phyloP scores from a whole-genome alignment of 2,888 invertebrate species.

The Pollenia griseotomentosa region DNA sequence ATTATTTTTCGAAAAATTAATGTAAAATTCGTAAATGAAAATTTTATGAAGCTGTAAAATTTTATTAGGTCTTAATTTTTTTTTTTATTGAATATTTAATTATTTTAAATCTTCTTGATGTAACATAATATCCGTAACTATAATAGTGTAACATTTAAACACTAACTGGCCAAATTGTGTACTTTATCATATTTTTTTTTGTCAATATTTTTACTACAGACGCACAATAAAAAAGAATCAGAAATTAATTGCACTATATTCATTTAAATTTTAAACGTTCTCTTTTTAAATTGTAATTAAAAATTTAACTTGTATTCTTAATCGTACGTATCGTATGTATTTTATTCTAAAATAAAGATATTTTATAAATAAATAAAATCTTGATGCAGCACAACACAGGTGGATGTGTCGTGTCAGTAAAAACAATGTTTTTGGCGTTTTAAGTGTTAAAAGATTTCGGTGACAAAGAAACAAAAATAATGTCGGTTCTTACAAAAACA shows the following conservation, averaged over 20 bases:
- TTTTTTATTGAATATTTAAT: neutral
- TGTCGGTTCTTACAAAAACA: no score
- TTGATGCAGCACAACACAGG: conserved; percentile 66
- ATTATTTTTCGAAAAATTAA: conserved; percentile 29
- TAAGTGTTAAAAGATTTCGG: neutral
- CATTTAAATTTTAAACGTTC: conserved; percentile 24
- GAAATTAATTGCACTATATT: conserved; percentile 48
- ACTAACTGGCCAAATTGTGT: conserved; percentile 46
- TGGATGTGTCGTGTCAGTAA: conserved; percentile 63
- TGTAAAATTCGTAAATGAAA: conserved; percentile 53
- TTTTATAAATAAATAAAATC: conserved; percentile 68
- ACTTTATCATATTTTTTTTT: conserved; percentile 1
- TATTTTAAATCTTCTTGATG: conserved; percentile 12
- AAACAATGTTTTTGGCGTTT: conserved; percentile 11
- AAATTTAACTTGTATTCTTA: conserved; percentile 63
- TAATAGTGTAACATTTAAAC: conserved; percentile 12
- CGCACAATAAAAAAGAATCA: conserved; percentile 56
- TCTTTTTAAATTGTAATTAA: conserved; percentile 4
- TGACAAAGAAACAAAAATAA: neutral
- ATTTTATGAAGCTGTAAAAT: conserved; percentile 57
- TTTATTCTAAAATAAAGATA: conserved; percentile 66
- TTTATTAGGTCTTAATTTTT: conserved; percentile 40
- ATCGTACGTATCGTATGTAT: conserved; percentile 72
- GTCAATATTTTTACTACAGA: conserved; percentile 14
- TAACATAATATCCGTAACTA: conserved; percentile 37